Percentiles rank a stretch among this genome's conserved stretches.
phyloP scores from a whole-genome alignment of 2,888 invertebrate species.

The Chesias legatella region DNA sequence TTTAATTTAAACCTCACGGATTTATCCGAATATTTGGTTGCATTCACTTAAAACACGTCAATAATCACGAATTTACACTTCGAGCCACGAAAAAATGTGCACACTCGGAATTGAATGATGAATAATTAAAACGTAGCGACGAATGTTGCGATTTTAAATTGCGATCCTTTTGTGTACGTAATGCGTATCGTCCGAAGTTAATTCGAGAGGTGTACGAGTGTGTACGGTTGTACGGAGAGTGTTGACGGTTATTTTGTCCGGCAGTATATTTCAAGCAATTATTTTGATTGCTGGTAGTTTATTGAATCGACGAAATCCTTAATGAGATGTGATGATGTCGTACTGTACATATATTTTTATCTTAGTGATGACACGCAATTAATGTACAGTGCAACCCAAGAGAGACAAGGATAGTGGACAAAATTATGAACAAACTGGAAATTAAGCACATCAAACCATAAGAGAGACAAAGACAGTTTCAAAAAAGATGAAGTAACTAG shows the following conservation, averaged over 20 bases:
- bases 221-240: no score
- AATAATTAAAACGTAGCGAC: conserved; percentile 15
- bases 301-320: conserved; percentile 9
- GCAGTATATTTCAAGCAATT: conserved; percentile 4
- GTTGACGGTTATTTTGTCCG: no score
- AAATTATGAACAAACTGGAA: no score
- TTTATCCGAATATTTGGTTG: conserved; percentile 1
- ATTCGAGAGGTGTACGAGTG: neutral
- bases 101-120: conserved; percentile 9
- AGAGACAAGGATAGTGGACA: no score
- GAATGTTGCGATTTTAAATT: conserved; percentile 25
- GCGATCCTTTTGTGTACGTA: conserved; percentile 23
- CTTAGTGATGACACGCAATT: no score
- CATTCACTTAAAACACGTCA: conserved; percentile 19
- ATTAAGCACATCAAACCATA: no score
- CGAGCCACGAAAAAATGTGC: conserved; percentile 15
- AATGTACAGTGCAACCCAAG: no score
- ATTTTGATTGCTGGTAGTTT: conserved; percentile 12
- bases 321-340: conserved; percentile 6
- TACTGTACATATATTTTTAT: neutral
- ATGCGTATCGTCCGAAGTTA: conserved; percentile 17
- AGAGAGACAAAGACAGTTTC: no score
- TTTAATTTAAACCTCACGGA: conserved; percentile 15
- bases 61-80: conserved; percentile 23
- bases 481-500: no score